These are phyloP conservation scores for Oplegnathus fasciatus DNA, from an alignment of 2,113 vertebrate genomes.

Conservation along the genomic window DNA sequence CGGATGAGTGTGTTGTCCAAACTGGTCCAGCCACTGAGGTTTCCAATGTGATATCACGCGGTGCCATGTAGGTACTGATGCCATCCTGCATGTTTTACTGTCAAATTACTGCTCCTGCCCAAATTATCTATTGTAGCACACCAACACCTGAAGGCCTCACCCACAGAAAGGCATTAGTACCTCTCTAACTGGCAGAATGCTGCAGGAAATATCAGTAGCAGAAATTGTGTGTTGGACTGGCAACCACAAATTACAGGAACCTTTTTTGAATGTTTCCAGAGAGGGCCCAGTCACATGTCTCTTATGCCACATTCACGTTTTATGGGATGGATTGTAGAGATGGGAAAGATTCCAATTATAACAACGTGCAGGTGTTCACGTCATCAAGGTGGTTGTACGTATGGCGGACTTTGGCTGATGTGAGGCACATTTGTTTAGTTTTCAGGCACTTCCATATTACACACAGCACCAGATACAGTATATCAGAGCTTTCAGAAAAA, in stretches of 20 bases:
- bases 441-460: not conserved
- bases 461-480: too few species aligned
- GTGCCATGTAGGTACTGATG: slow-evolving; percentile 32
- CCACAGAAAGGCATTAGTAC: slow-evolving; percentile 11
- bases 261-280: slow-evolving; percentile 5
- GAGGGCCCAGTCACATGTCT: not conserved
- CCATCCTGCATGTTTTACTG: slow-evolving; percentile 50
- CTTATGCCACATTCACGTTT: not conserved
- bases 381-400: not conserved
- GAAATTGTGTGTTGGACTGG: slow-evolving; percentile 19
- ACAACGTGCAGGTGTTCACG: not conserved
- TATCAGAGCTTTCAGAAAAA: not conserved
- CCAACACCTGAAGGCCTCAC: slow-evolving; percentile 32
- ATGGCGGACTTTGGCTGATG: not conserved
- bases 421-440: not conserved
- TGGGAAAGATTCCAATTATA: not conserved
- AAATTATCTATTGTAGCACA: slow-evolving; percentile 41
- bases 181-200: slow-evolving; percentile 20
- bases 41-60: slow-evolving; percentile 20
- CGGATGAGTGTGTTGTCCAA: slow-evolving; percentile 35
- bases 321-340: not conserved
- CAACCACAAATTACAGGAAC: not conserved
- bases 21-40: slow-evolving; percentile 24
- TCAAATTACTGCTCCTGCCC: slow-evolving; percentile 41
- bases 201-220: not conserved